A percentile compares a stretch with the other conserved stretches of the same genome.
These are phyloP conservation scores for Danionella cerebrum DNA, from an alignment of 2,113 vertebrate genomes.

Conservation along the genomic window DNA sequence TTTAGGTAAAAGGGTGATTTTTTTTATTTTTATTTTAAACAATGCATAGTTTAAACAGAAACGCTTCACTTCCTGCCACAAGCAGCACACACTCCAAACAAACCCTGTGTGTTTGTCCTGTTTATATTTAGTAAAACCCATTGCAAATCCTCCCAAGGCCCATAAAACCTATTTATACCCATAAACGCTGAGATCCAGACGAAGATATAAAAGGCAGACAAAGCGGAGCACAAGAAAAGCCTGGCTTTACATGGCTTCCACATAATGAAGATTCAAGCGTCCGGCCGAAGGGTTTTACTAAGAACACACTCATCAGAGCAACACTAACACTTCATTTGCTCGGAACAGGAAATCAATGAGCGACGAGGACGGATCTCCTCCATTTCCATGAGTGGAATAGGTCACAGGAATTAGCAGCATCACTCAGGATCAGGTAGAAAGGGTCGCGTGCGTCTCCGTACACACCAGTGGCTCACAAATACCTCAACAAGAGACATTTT, in stretches of 20 bases:
- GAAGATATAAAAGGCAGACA: background rate
- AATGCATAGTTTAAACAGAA: too few relatives aligned
- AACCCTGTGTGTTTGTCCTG: background rate
- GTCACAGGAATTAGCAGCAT: background rate
- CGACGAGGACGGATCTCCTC: slow-evolving; percentile 14
- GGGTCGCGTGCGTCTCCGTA: background rate
- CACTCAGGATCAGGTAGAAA: background rate
- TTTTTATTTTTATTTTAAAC: too few relatives aligned
- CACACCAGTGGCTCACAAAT: background rate
- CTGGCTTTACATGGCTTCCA: background rate
- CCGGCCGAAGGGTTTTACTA: background rate
- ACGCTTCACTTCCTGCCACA: background rate
- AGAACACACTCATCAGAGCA: background rate
- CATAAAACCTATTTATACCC: background rate
- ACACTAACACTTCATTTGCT: slow-evolving; percentile 29
- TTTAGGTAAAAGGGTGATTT: too few relatives aligned
- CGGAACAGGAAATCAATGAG: slow-evolving; percentile 33
- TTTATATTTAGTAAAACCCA: background rate
- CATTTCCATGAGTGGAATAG: background rate
- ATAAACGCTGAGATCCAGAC: background rate
- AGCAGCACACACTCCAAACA: background rate
- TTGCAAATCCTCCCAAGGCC: background rate
- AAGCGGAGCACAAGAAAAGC: background rate
- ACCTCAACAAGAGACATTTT: background rate
- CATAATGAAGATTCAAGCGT: background rate